Base-by-base conservation (phyloP, 2,797 vertebrate species). In the Epinephelus awoara region DNA sequence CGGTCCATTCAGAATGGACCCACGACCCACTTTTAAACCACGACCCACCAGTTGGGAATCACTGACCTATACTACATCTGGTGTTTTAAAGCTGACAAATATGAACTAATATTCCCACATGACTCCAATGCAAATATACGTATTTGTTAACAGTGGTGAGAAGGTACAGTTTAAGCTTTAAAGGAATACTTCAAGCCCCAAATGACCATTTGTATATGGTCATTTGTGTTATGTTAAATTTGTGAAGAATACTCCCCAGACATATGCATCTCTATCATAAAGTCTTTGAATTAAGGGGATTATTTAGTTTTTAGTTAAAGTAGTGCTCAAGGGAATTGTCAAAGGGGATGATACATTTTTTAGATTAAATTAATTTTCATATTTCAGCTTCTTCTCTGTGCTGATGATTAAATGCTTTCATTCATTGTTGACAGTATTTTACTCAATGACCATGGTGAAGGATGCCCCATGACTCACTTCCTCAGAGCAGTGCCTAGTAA, bases 401-500 rank as follows among this genome's bases (percentile, higher is more conserved):
- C 54, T 18, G n/a, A 18, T 29, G 25, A 15, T 29, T 6, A 29
- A 10, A 46, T 5, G 0, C 21, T 15, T 27, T 40, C 3, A 46
- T 14, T 56, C 7, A 63, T 10, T 2, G 23, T 14, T 27, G 34
- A 40, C 8, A n/a, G 6, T 2, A 7, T 50, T 5, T 72, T 29
- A 69, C 4, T 56, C 18, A 68, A 18, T 49, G 50, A 58, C 19
- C 18, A 70, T 1, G 14, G 27, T 27, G 18, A 65, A 82, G 46
- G 77, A 49, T 72, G 67, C 17, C 11, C 5, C 42, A 3, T 64
- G 38, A 52, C 21, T 21, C 9, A 56, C 67, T 57, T 75, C 68
- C 72, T 63, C 77, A 70, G 63, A 73, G 9, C 14, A 38, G 18
- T 4, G 58, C 73, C 89, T 85, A 13, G 4, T 83, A 72, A 88